phyloP scores from a whole-genome alignment of 1,140 invertebrate genomes.

The Cherax destructor region DNA sequence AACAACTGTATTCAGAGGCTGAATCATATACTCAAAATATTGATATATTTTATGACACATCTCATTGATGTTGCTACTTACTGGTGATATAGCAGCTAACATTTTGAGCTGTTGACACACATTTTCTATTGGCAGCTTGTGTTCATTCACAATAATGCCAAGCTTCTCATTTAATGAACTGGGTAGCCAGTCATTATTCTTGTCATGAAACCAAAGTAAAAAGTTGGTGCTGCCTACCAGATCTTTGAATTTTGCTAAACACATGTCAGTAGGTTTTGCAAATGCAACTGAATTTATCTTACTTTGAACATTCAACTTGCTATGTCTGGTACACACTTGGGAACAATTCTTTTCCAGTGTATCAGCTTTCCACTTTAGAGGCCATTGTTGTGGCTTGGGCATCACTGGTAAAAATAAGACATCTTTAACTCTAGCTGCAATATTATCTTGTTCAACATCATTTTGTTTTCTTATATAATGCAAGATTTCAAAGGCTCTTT shows the following conservation, averaged over 20 bases:
- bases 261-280: neutral
- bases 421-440: neutral
- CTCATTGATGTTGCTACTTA: neutral
- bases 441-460: neutral
- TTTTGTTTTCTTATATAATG: neutral
- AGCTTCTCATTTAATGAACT: neutral
- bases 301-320: neutral
- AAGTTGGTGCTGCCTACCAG: conserved; percentile 20
- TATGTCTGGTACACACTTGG: neutral
- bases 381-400: conserved; percentile 34
- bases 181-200: neutral
- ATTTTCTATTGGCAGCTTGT: conserved; percentile 1
- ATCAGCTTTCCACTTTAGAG: conserved; percentile 21
- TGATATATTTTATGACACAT: conserved; percentile 41
- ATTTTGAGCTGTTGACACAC: conserved; percentile 15
- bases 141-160: neutral
- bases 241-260: neutral
- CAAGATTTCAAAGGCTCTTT: conserved; percentile 12
- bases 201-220: neutral
- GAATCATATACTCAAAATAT: conserved; percentile 13
- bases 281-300: neutral
- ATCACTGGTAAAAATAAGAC: conserved; percentile 52
- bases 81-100: neutral
- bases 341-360: neutral
- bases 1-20: neutral